Conservation (phyloP, 2,113 vertebrate species). For the Microcebus lehilahytsara region DNA sequence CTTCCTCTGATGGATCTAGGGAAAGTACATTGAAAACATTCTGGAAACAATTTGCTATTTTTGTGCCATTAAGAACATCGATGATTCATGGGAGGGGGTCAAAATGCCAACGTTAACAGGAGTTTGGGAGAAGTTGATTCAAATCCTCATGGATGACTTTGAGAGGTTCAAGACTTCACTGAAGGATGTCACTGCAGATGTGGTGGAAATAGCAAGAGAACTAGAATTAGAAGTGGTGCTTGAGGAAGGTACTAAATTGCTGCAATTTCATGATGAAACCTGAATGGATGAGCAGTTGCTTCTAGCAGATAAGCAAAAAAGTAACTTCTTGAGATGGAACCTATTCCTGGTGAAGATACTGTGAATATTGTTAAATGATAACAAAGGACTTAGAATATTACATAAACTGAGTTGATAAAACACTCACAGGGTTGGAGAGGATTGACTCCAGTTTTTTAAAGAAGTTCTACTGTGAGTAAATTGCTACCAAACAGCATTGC, state of each 20-base stretch:
- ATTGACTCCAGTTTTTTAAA: background rate
- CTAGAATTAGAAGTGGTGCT: background rate
- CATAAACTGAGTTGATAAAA: background rate
- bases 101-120: background rate
- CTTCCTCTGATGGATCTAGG: background rate
- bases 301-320: background rate
- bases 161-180: background rate
- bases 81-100: background rate
- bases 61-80: background rate
- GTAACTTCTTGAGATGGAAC: background rate
- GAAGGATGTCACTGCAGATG: background rate
- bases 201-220: background rate
- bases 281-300: background rate
- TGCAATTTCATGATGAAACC: background rate
- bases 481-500: background rate
- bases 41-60: background rate
- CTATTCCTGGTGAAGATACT: background rate
- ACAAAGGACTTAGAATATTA: background rate
- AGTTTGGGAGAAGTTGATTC: background rate
- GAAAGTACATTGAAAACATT: background rate
- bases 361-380: background rate
- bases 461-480: background rate
- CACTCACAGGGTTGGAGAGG: too few relatives aligned
- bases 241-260: background rate
- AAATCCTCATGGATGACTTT: background rate